Percentiles rank a stretch among this genome's conserved stretches.
Conservation (phyloP, 1,140 invertebrate species). For the Brachionus sp. region DNA sequence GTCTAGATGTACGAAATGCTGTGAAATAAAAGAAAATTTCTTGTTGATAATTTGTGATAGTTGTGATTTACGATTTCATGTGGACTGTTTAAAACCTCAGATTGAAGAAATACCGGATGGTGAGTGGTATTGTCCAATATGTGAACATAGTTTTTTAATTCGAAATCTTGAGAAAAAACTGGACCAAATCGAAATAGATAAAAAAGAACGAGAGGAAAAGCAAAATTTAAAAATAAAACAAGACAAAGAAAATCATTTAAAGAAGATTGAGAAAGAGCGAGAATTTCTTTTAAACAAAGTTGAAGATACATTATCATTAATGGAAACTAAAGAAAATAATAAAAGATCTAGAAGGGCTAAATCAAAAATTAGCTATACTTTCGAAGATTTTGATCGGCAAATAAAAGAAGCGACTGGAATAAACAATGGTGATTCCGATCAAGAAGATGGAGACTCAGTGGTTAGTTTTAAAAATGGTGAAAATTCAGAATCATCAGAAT, state of each 20-base stretch:
- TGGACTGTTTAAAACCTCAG: constrained; percentile 81
- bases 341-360: constrained; percentile 8
- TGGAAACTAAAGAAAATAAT: not conserved
- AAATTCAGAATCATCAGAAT: not conserved
- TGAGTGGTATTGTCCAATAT: constrained; percentile 93
- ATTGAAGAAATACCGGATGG: constrained; percentile 88
- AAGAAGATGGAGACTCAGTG: not conserved
- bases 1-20: constrained; percentile 23
- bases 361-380: constrained; percentile 30
- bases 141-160: constrained; percentile 55
- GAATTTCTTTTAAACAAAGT: not conserved
- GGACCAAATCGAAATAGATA: not conserved
- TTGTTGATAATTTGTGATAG: constrained; percentile 74
- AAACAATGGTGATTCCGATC: not conserved
- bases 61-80: constrained; percentile 91
- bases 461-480: not conserved
- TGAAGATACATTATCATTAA: not conserved
- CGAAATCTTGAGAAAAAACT: not conserved
- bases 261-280: not conserved
- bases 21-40: constrained; percentile 1
- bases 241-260: not conserved
- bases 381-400: constrained; percentile 37
- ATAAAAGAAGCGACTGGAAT: constrained; percentile 33
- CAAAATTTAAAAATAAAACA: not conserved
- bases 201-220: not conserved